Evolutionary conservation across 2,113 vertebrate genomes (phyloP).

Genomic region (Erythrocercus mccallii): DNA sequence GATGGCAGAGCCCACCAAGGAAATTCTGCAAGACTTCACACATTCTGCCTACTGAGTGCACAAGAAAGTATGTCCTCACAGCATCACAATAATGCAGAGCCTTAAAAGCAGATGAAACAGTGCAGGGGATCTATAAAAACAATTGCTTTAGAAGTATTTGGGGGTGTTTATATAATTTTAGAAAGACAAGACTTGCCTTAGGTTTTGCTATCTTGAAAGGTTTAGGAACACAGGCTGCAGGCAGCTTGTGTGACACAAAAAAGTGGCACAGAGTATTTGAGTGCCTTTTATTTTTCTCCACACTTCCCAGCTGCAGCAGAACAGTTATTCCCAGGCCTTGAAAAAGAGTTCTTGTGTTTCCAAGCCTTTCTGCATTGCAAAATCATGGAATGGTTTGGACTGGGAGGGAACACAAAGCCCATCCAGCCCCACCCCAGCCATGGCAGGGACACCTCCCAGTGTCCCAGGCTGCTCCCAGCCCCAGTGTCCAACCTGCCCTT

Average conservation of each 20-base stretch:
- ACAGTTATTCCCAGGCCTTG: background rate
- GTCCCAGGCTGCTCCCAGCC: background rate
- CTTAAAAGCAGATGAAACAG: background rate
- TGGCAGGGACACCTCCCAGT: background rate
- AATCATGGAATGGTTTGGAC: background rate
- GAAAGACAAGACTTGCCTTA: background rate
- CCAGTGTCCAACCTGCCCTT: background rate
- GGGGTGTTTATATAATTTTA: background rate
- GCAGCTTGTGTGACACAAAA: fast-evolving
- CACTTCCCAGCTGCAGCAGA: background rate
- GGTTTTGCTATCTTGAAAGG: background rate
- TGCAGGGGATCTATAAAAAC: background rate
- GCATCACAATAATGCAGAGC: background rate
- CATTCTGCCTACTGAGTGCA: background rate
- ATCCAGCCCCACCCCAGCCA: background rate
- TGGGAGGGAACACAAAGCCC: fast-evolving
- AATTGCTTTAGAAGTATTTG: background rate
- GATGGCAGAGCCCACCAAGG: background rate
- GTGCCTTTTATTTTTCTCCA: background rate
- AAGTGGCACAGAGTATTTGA: background rate
- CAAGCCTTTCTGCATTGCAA: background rate
- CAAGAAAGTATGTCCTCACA: background rate
- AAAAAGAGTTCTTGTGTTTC: background rate
- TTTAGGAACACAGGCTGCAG: background rate
- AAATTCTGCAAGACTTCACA: background rate